phyloP scores from a whole-genome alignment of 2,888 invertebrate genomes.

The Eupeodes luniger region DNA sequence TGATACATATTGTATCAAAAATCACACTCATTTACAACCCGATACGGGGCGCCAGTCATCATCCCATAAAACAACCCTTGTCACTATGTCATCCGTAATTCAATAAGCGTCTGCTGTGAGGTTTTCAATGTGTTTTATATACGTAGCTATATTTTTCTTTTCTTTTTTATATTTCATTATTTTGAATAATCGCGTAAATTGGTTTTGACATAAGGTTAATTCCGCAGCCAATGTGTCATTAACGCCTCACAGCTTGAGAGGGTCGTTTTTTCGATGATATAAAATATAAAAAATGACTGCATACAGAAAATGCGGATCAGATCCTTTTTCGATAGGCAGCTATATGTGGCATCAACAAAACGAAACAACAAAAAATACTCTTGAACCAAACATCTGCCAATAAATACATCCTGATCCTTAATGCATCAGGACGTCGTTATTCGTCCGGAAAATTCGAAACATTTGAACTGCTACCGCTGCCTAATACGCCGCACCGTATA shows the following conservation, averaged over 20 bases:
- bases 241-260: constrained; percentile 64
- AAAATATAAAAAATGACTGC: constrained; percentile 13
- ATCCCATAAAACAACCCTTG: constrained; percentile 64
- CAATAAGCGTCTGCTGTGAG: constrained; percentile 40
- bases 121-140: constrained; percentile 2
- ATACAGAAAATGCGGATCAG: background rate
- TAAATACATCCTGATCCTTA: constrained; percentile 60
- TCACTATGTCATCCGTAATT: constrained; percentile 47
- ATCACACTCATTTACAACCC: constrained; percentile 49
- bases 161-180: constrained; percentile 31
- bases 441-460: constrained; percentile 73
- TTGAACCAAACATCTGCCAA: constrained; percentile 70
- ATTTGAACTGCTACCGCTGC: constrained; percentile 52
- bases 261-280: constrained; percentile 40
- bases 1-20: constrained; percentile 35
- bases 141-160: constrained; percentile 2
- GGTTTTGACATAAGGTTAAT: constrained; percentile 75
- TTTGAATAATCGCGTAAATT: constrained; percentile 74
- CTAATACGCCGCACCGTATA: background rate
- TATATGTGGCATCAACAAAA: constrained; percentile 25
- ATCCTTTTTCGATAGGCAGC: constrained; percentile 27
- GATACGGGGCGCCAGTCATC: constrained; percentile 29
- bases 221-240: constrained; percentile 73
- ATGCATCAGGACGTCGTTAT: constrained; percentile 72
- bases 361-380: background rate